phyloP scores from a whole-genome alignment of 2,113 vertebrate species.

The Seriola aureovittata region DNA sequence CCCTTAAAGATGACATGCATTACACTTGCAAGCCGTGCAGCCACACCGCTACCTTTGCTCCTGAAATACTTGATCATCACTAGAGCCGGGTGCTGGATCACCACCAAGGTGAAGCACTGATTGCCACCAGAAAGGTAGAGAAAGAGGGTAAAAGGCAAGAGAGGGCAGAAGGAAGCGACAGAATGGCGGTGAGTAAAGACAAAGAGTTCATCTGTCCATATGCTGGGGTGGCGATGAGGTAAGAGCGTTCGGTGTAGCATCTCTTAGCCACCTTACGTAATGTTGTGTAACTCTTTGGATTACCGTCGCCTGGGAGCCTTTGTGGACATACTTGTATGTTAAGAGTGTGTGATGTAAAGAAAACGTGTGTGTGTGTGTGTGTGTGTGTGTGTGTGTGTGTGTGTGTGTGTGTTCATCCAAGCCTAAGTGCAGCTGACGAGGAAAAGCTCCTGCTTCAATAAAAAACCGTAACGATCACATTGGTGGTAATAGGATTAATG shows the following conservation, averaged over 20 bases:
- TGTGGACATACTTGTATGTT: constrained; percentile 9
- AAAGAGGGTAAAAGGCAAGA: constrained; percentile 18
- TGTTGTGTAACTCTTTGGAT: constrained; percentile 52
- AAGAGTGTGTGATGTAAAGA: constrained; percentile 16
- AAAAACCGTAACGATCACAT: constrained; percentile 66
- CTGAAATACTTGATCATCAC: constrained; percentile 7
- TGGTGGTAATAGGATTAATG: constrained; percentile 75
- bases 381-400: constrained; percentile 39
- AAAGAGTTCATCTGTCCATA: constrained; percentile 25
- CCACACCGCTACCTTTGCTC: constrained; percentile 5
- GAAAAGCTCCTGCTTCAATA: constrained; percentile 65
- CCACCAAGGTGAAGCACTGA: constrained; percentile 21
- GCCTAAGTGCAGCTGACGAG: constrained; percentile 55
- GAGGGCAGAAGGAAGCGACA: not conserved
- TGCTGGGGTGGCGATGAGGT: constrained; percentile 12
- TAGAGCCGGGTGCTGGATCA: constrained; percentile 16
- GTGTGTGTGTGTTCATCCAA: constrained; percentile 23
- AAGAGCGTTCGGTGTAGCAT: constrained; percentile 22
- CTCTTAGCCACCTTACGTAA: constrained; percentile 57
- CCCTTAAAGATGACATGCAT: not conserved
- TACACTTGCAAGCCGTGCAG: not conserved
- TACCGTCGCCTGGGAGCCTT: constrained; percentile 25
- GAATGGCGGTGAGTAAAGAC: constrained; percentile 5
- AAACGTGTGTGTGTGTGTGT: constrained; percentile 21
- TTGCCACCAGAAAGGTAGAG: constrained; percentile 3